phyloP scores from a whole-genome alignment of 1,140 invertebrate species.

The Bactericera cockerelli region DNA sequence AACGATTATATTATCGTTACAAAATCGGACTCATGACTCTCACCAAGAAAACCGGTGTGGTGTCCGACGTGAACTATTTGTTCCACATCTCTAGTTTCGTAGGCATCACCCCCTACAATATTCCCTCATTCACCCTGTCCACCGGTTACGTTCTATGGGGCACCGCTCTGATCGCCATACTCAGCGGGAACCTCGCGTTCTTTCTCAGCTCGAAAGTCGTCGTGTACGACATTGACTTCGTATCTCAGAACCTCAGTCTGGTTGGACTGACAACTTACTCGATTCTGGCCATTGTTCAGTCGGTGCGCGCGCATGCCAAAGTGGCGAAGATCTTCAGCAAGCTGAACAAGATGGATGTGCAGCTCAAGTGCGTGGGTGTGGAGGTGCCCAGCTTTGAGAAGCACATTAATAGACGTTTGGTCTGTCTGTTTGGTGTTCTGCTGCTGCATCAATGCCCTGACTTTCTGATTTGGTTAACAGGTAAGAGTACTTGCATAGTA shows the following conservation, averaged over 20 bases:
- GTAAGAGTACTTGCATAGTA: background rate
- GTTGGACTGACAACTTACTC: background rate
- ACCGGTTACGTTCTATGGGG: background rate
- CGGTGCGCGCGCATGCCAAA: background rate
- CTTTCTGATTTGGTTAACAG: slow-evolving; percentile 1
- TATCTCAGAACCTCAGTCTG: background rate
- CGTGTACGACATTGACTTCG: background rate
- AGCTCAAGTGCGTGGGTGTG: background rate
- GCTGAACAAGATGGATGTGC: slow-evolving; percentile 1
- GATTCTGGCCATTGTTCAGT: background rate
- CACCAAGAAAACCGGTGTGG: background rate
- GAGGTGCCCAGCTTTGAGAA: background rate
- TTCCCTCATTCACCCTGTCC: background rate
- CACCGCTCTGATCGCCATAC: background rate
- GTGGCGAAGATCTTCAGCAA: background rate
- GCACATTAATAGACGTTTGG: background rate
- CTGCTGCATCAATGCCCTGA: background rate
- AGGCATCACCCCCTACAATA: background rate
- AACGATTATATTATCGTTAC: too few species aligned
- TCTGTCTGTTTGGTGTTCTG: background rate
- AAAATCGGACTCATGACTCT: background rate
- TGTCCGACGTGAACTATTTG: background rate
- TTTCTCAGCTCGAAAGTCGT: background rate
- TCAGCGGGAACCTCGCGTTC: background rate
- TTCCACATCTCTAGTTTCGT: background rate